Percentiles rank a stretch among this genome's conserved stretches.
Evolutionary conservation across 2,113 vertebrate species (phyloP).

Genomic region (Onychostruthus taczanowskii): DNA sequence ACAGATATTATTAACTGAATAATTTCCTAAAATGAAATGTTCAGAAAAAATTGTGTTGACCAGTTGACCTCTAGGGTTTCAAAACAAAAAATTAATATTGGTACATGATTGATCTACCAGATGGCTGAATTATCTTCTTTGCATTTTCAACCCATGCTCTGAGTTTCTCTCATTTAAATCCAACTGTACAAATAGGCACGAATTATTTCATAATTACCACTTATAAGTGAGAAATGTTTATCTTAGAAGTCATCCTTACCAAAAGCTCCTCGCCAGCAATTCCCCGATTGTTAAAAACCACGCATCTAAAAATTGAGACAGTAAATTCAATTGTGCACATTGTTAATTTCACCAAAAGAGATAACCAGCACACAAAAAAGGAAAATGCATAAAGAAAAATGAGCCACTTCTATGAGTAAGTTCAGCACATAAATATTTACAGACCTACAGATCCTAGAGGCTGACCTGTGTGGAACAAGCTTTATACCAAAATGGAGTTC

Average conservation of each 20-base stretch:
- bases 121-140: background rate
- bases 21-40: background rate
- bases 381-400: background rate
- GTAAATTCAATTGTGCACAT: background rate
- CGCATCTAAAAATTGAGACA: conserved; percentile 85
- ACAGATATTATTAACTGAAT: background rate
- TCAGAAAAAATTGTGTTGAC: background rate
- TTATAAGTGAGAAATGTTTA: background rate
- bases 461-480: background rate
- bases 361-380: background rate
- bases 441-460: background rate
- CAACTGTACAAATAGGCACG: background rate
- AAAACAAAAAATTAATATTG: background rate
- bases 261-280: conserved; percentile 88
- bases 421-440: background rate
- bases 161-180: background rate
- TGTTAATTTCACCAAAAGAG: background rate
- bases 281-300: conserved; percentile 89
- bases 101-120: background rate
- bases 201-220: background rate
- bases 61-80: background rate
- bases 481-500: background rate
- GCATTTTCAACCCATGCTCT: background rate
- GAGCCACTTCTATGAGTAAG: background rate
- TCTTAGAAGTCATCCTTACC: conserved; percentile 81